Evolutionary conservation across 2,888 invertebrate species (phyloP), one percentile per base, ranked within the genome.

Genomic region (Caenorhabditis sinica): DNA sequence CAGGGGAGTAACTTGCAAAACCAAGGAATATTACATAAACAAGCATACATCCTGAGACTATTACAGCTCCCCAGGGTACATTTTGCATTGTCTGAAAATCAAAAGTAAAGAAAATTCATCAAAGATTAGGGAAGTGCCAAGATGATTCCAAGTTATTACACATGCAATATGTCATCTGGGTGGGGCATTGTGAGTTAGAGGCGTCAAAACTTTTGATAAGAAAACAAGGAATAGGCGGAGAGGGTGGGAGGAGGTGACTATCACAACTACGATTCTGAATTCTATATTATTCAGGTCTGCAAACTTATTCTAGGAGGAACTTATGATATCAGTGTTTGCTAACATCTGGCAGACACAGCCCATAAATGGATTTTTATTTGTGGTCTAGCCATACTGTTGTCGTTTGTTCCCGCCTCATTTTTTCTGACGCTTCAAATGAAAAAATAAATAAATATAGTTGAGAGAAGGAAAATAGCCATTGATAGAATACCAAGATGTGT

Each of bases 1-100:
- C 23, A 0, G 82, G 36, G 6, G 82, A 76, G 28, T 65, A 82
- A 17, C 56, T 71, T 25, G 65, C 82, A 2, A 82, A 30, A 8
- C 65, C 71, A 8, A 82, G 28, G 23, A 82, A 76, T 17, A 82
- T 51, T 17, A 82, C 49, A 30, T 82, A 82, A 11, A 76, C 51
- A 6, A 82, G 6, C 33, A 82, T 28, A n/a, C 82, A 82, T 71
- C 69, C 71, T 2, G 71, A 75, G 0, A 72, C 49, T 25, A 56
- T 15, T 0, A 82, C 4, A 20, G 63, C 65, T 56, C 65, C 65
- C 53, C 53, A 69, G 49, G 82, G 65, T 17, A 82, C 36, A 53
- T 71, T 40, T 23, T 71, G 77, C 69, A 77, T 77, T 17, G 15
- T 43, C 36, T 51, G 25, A 36, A 53, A 28, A 43, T 0, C 1